phyloP scores from a whole-genome alignment of 2,888 invertebrate genomes.

The Metalampra italica region DNA sequence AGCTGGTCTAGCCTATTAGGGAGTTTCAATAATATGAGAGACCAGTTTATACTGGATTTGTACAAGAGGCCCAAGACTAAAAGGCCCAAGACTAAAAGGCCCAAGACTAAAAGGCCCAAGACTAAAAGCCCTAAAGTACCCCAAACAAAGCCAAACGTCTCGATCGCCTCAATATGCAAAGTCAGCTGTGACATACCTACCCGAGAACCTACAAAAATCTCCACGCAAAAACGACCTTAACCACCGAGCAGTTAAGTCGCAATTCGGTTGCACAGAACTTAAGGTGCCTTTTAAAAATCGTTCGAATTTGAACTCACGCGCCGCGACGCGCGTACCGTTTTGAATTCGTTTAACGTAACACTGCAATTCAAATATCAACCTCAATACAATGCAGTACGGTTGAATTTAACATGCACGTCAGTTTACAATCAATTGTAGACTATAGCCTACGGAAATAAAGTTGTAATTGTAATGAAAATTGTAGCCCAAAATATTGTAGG shows the following conservation, averaged over 20 bases:
- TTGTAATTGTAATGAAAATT: slow-evolving; percentile 23
- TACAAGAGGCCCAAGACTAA: too few species aligned
- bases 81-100: too few species aligned
- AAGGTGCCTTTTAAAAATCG: slow-evolving; percentile 42
- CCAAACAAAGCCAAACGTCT: slow-evolving; percentile 35
- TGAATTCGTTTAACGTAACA: slow-evolving; percentile 49
- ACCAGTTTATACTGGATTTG: too few species aligned
- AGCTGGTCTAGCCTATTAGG: too few species aligned
- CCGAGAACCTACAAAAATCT: slow-evolving; percentile 30
- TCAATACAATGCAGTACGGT: slow-evolving; percentile 21
- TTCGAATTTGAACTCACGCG: slow-evolving; percentile 51
- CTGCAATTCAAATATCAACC: slow-evolving; percentile 32
- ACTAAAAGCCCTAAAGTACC: not conserved
- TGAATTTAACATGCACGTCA: slow-evolving; percentile 23
- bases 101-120: not conserved
- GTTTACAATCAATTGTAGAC: slow-evolving; percentile 16
- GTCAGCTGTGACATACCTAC: slow-evolving; percentile 35
- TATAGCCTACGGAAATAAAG: slow-evolving; percentile 24
- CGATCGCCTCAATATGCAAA: slow-evolving; percentile 37
- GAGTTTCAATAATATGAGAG: too few species aligned
- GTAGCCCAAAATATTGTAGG: slow-evolving; percentile 59
- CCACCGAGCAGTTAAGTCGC: not conserved
- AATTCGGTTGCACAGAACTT: slow-evolving; percentile 8
- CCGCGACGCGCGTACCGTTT: slow-evolving; percentile 55
- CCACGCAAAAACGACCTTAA: slow-evolving; percentile 18